Base-by-base conservation (phyloP, 2,113 vertebrate genomes). In the Ceyx margarethae region DNA sequence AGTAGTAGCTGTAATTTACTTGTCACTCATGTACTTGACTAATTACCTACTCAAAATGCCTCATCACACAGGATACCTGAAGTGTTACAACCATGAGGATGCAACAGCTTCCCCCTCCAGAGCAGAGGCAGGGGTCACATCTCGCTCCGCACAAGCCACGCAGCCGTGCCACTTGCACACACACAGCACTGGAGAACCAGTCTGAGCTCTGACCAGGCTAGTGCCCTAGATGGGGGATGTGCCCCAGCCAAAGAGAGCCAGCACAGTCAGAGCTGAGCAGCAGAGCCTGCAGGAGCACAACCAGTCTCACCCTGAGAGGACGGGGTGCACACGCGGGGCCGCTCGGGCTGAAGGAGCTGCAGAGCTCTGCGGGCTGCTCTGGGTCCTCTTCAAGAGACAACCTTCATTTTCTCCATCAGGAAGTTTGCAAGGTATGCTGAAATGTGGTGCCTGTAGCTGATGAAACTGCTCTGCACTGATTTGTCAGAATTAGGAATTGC, bases 11-110 rank as follows among this genome's bases (percentile, higher is more conserved):
- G 68, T 54, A 83, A 93, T 93, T 95, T 82, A 87, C 50, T 80
- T 81, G 83, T 91, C 85, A 94, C 62, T 93, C 91, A 95, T 75
- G 71, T 79, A 56, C 57, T 65, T 83, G 67, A 83, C 85, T 89
- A 94, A 94, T 94, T 87, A 77, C 42, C 81, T 87, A 46, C 87
- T 83, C 68, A 48, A 68, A 92, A 85, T 31, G 56, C 67, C 75
- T 97, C 66, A 89, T 82, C 67, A 80, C 37, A 33, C 67, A 50
- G 50, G 40, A 80, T 56, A 91, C 46, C 89, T 73, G 56, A 75
- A 78, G 62, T 68, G 37, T 85, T 93, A 87, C 45, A 83, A 74
- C 64, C 53, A 31, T 51, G 51, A 56, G 45, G 75, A 72, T 29
- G n/a, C 9, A 12, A 87, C 20, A 53, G 79, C 5, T 42, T 56